Evolutionary conservation across 2,113 vertebrate species (phyloP).

Genomic region (Opisthocomus hoazin): DNA sequence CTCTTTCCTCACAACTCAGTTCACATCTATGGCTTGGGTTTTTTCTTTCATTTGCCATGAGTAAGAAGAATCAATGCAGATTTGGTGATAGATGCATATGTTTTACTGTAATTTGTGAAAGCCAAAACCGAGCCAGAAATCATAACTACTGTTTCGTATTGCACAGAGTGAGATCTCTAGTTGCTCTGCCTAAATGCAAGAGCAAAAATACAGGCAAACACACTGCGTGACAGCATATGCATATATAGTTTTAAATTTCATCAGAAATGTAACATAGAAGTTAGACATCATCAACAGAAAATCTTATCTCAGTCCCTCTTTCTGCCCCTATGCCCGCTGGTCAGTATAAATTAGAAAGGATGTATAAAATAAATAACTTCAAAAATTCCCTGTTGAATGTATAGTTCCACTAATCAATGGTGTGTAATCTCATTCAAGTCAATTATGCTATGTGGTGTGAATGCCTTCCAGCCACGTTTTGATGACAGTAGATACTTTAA

Average conservation of each 20-base stretch:
- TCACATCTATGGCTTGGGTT: neutral
- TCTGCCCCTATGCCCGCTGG: neutral
- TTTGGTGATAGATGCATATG: neutral
- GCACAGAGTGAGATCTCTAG: neutral
- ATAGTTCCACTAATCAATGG: constrained; percentile 53
- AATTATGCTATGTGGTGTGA: constrained; percentile 33
- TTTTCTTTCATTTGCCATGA: constrained; percentile 1
- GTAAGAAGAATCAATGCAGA: neutral
- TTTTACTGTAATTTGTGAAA: constrained; percentile 22
- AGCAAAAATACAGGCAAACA: neutral
- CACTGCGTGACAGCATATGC: neutral
- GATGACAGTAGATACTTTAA: constrained; percentile 55
- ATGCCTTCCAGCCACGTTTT: constrained; percentile 15
- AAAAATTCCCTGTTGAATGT: neutral
- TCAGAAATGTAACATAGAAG: neutral
- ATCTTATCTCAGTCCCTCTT: neutral
- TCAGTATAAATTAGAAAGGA: constrained; percentile 30
- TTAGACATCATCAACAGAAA: neutral
- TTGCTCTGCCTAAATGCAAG: neutral
- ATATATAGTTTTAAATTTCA: neutral
- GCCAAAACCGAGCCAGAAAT: neutral
- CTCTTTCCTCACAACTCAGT: constrained; percentile 14
- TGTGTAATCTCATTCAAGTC: constrained; percentile 55
- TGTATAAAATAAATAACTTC: constrained; percentile 4
- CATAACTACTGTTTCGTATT: neutral